phyloP scores from a whole-genome alignment of 2,113 vertebrate species.

The Microcebus tavaratra region DNA sequence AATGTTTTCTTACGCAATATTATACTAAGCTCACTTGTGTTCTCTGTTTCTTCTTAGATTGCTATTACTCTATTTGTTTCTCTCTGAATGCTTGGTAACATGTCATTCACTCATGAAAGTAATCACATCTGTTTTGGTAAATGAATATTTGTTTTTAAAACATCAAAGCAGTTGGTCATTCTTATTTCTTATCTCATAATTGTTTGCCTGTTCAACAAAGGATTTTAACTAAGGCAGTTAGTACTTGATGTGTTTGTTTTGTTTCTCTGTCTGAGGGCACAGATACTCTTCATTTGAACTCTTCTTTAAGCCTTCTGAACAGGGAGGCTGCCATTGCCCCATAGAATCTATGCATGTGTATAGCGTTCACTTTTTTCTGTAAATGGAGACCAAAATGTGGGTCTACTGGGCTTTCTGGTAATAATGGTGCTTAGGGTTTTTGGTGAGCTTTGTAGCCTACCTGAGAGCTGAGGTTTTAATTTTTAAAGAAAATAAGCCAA shows the following conservation, averaged over 20 bases:
- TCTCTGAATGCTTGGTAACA: constrained; percentile 33
- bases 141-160: constrained; percentile 56
- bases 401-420: background rate
- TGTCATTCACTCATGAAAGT: constrained; percentile 27
- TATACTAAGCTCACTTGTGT: background rate
- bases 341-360: background rate
- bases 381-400: background rate
- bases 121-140: constrained; percentile 50
- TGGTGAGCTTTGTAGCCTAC: background rate
- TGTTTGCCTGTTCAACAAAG: constrained; percentile 36
- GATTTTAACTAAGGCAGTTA: constrained; percentile 51
- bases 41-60: background rate
- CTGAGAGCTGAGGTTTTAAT: background rate
- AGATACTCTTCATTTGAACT: constrained; percentile 22
- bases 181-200: constrained; percentile 59
- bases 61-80: background rate
- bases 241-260: constrained; percentile 46
- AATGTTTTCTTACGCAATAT: background rate
- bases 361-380: background rate
- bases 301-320: background rate
- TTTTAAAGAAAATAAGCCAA: constrained; percentile 15
- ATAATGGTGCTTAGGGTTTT: background rate
- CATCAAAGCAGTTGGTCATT: constrained; percentile 47
- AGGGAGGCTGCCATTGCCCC: background rate
- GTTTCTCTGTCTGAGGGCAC: background rate